Evolutionary conservation across 2,113 vertebrate genomes (phyloP).

Genomic region (Psittacula cyanocephala): DNA sequence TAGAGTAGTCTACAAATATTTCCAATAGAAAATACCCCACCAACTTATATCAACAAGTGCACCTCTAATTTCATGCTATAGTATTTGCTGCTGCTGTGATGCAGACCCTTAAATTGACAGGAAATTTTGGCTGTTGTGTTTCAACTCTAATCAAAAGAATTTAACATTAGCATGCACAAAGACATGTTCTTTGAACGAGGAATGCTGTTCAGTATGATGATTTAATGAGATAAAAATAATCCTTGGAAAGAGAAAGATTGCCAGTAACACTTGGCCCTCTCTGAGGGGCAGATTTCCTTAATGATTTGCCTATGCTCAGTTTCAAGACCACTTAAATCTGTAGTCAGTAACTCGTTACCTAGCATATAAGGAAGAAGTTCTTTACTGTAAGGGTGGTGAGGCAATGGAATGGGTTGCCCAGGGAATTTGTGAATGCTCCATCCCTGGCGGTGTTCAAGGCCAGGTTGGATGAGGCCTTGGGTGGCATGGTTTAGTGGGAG

Average conservation of each 20-base stretch:
- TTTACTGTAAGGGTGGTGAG: too few relatives aligned
- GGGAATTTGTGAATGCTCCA: too few relatives aligned
- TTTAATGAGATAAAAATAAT: neutral
- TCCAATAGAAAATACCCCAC: neutral
- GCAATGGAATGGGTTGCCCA: too few relatives aligned
- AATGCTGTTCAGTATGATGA: neutral
- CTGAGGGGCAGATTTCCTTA: neutral
- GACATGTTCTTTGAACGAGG: neutral
- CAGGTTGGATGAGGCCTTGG: too few relatives aligned
- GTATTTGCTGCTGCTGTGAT: neutral
- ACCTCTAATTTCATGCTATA: neutral
- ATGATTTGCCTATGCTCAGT: neutral
- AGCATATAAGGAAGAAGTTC: neutral
- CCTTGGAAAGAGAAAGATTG: neutral
- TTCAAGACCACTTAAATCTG: neutral
- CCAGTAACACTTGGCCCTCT: neutral
- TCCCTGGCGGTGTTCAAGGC: too few relatives aligned
- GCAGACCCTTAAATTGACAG: neutral
- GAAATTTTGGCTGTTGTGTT: neutral
- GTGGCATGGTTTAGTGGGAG: too few relatives aligned
- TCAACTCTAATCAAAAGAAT: neutral
- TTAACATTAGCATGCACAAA: neutral
- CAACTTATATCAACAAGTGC: fast-evolving
- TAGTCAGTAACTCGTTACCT: neutral
- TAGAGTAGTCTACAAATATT: neutral